phyloP scores from a whole-genome alignment of 2,113 vertebrate species.

The Neogobius melanostomus region DNA sequence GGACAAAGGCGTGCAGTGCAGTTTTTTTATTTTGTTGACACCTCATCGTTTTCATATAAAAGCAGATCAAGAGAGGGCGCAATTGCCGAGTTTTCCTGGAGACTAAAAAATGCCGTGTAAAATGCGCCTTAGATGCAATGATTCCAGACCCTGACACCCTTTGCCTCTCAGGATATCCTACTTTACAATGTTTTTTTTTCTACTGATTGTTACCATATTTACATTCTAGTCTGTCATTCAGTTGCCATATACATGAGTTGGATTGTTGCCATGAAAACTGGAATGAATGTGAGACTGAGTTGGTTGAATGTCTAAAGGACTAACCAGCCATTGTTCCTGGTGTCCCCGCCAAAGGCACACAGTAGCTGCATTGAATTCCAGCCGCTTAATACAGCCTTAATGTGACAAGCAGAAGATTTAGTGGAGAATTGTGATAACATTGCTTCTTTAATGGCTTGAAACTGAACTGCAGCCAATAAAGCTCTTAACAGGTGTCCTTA shows the following conservation, averaged over 20 bases:
- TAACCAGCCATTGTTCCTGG: background rate
- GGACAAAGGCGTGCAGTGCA: too few relatives aligned
- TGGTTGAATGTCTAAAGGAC: background rate
- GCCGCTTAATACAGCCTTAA: background rate
- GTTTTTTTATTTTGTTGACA: too few relatives aligned
- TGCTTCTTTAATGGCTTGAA: background rate
- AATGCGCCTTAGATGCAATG: too few relatives aligned
- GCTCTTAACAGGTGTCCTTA: background rate
- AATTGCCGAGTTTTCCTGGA: too few relatives aligned
- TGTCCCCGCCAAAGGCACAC: background rate
- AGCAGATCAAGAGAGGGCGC: too few relatives aligned
- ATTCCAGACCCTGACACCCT: too few relatives aligned
- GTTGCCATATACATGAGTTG: background rate
- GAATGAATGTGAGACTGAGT: background rate
- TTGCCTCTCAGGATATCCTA: background rate
- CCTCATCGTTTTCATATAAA: too few relatives aligned
- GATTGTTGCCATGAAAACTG: background rate
- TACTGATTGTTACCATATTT: background rate
- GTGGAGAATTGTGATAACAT: background rate
- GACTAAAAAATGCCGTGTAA: too few relatives aligned
- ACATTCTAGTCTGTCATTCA: background rate
- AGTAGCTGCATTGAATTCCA: background rate
- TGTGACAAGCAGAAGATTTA: background rate
- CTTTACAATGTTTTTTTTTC: background rate
- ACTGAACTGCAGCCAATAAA: slow-evolving; percentile 1